phyloP scores from a whole-genome alignment of 2,888 invertebrate genomes.

The Tetheella fluctuosa region DNA sequence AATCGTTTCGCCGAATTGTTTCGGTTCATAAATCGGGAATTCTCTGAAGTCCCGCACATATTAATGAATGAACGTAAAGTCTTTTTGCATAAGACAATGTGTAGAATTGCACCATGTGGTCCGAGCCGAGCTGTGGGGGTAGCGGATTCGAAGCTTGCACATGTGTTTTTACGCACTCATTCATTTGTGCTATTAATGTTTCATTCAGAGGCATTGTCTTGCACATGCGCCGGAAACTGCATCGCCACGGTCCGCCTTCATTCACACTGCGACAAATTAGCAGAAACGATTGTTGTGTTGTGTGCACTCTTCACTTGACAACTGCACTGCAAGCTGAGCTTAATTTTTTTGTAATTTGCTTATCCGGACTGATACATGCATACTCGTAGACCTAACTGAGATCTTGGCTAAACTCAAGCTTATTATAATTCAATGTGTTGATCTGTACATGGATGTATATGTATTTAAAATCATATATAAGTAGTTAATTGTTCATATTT shows the following conservation, averaged over 20 bases:
- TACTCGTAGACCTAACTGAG: too few species aligned
- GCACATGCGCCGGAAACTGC: constrained; percentile 79
- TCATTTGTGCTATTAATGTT: constrained; percentile 79
- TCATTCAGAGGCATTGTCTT: constrained; percentile 79
- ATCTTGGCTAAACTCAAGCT: too few species aligned
- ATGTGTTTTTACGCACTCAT: constrained; percentile 79
- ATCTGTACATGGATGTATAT: too few species aligned
- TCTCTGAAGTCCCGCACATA: constrained; percentile 69
- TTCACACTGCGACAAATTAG: constrained; percentile 64
- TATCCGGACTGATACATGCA: not conserved
- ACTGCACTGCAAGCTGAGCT: not conserved
- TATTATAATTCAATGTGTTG: too few species aligned
- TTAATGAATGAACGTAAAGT: constrained; percentile 71
- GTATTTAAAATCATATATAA: too few species aligned
- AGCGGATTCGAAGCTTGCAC: constrained; percentile 57
- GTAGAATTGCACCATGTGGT: constrained; percentile 60
- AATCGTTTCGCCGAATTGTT: constrained; percentile 46
- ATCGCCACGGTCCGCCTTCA: constrained; percentile 51
- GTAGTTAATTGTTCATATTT: too few species aligned
- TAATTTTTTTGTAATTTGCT: not conserved
- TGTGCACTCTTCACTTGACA: constrained; percentile 6
- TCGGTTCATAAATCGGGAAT: constrained; percentile 61
- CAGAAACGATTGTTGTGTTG: constrained; percentile 61
- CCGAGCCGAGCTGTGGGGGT: constrained; percentile 57
- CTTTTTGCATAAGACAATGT: constrained; percentile 78